These are phyloP conservation scores for Climacteris rufus DNA, from an alignment of 2,113 vertebrate species.

Conservation along the genomic window DNA sequence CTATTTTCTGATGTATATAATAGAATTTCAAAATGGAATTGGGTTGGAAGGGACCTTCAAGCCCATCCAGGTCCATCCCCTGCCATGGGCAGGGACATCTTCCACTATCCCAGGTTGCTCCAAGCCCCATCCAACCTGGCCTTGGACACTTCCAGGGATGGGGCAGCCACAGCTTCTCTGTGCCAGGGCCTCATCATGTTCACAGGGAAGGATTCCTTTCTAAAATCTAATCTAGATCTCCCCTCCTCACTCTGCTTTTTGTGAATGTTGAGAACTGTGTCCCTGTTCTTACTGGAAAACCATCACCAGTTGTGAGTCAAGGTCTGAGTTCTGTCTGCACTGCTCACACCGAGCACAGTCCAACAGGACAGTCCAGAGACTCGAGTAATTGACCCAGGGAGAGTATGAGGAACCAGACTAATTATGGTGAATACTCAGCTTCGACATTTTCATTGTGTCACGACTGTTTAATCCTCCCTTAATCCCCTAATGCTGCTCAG, in stretches of 20 bases:
- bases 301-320: fast-evolving
- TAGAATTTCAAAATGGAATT: neutral
- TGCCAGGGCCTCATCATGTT: neutral
- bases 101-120: fast-evolving
- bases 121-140: fast-evolving
- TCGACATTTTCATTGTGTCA: neutral
- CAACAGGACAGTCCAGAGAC: fast-evolving
- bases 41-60: neutral
- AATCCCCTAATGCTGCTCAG: conserved; percentile 30
- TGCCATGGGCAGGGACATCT: neutral
- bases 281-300: neutral
- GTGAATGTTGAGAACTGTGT: fast-evolving
- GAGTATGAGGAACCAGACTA: neutral
- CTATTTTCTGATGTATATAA: neutral
- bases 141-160: fast-evolving
- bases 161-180: neutral
- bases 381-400: neutral
- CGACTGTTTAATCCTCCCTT: conserved; percentile 31
- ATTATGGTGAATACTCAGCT: neutral
- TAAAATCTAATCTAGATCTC: neutral
- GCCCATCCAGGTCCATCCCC: neutral
- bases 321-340: neutral
- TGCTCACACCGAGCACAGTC: fast-evolving
- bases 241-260: neutral
- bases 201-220: neutral